Evolutionary conservation across 2,113 vertebrate species (phyloP), one percentile per base, ranked within the genome.

Genomic region (Macquaria ambigua): DNA sequence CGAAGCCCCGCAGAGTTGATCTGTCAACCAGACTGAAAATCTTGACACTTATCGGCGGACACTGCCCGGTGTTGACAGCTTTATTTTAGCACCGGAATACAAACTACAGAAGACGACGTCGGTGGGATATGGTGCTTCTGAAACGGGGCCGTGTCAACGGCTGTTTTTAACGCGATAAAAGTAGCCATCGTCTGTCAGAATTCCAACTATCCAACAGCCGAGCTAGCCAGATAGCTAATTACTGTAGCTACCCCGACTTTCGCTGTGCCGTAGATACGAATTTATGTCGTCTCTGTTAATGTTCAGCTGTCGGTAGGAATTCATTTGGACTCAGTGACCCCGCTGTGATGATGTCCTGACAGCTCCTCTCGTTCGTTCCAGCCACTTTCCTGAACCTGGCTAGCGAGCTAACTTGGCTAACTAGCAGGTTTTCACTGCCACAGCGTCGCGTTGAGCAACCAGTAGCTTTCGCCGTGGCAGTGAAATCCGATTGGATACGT

Each of bases 271-370:
- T 6, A 10, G 77, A 69, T 28, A 68, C 79, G 48, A 10, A 86
- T 90, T 62, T 63, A 87, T 91, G 88, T 76, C 67, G 53, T 46
- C 6, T 34, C 8, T 21, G 20, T 53, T 77, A 9, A 48, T 25
- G 25, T 3, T n/a, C 34, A 14, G 15, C 1, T 21, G 21, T 89
- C 64, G 23, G 50, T 78, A 62, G 74, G 74, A 9, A 58, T 79
- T 90, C 20, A 25, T 87, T 71, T 55, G 90, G 84, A 92, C 79
- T 80, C 74, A 0, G 1, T 78, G 68, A 90, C 79, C 72, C 77
- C 70, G 87, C 87, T 71, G 82, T 50, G 87, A 93, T 93, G 92
- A 91, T 89, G 56, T 93, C 93, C 90, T 93, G 91, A 93, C 92
- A 80, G 79, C 81, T 75, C 72, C 85, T 84, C 82, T 72, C 63